Evolutionary conservation across 2,888 invertebrate species (phyloP), one percentile per base, ranked within the genome.

Genomic region (Abrostola tripartita): DNA sequence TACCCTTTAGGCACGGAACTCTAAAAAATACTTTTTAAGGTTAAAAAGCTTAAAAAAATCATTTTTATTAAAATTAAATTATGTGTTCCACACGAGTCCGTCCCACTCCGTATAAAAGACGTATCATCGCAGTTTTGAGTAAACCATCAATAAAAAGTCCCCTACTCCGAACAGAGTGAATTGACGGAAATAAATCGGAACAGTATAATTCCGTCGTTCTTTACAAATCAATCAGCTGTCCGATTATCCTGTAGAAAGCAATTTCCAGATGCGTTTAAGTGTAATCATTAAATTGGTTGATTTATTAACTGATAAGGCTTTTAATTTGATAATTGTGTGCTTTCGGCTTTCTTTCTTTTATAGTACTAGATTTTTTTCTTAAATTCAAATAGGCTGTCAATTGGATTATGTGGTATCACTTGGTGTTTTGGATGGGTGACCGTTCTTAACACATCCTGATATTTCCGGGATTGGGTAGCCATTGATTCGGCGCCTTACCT

Each of bases 71-170:
- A n/a, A 11, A 50, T 11, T 9, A 6, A 2, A 11, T 51, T 36
- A 10, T 24, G 10, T 49, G 52, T 53, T 58, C 42, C 53, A 50
- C 66, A 51, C 52, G 44, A 71, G 72, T 68, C 51, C 52, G 69
- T 57, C 61, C 67, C 52, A 42, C 50, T 44, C 54, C 35, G 60
- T 47, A 67, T 60, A 57, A 61, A 56, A 40, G 74, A 79, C 80
- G 80, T 82, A 83, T 84, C 81, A 72, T 77, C 79, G 77, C 79
- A 83, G 77, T 84, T 84, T 85, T 75, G 74, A 86, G 82, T 77
- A 79, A 82, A 81, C 81, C 78, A 85, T 87, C 85, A 82, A 85
- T 84, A 82, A 70, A 62, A 51, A 58, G 37, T 41, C 62, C 74
- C 76, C 73, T 54, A 37, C 57, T 75, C 70, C 69, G 55, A 68